Evolutionary conservation across 2,888 invertebrate genomes (phyloP).

Genomic region (Pachliopta kotzebuea): DNA sequence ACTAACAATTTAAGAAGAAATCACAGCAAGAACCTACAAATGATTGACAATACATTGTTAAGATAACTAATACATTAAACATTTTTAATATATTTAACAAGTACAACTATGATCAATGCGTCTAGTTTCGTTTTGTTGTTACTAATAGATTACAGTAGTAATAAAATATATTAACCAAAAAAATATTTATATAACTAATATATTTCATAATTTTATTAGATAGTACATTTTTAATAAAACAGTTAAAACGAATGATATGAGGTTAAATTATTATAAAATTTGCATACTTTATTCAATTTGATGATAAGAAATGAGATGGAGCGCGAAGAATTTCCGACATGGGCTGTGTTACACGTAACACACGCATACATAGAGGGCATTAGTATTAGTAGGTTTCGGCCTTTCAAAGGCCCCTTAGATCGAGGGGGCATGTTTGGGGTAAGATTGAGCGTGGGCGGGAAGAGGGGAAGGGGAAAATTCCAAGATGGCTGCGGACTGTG

Average conservation of each 20-base stretch:
- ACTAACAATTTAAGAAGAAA: too few relatives aligned
- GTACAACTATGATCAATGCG: too few relatives aligned
- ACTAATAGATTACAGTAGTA: too few relatives aligned
- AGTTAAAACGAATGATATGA: neutral
- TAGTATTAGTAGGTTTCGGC: conserved; percentile 79
- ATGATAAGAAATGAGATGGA: conserved; percentile 35
- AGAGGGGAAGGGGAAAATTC: conserved; percentile 59
- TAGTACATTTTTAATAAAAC: neutral
- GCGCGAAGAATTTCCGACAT: conserved; percentile 47
- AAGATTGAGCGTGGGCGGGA: conserved; percentile 72
- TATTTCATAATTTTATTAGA: too few relatives aligned
- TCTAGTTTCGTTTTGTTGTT: too few relatives aligned
- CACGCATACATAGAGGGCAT: conserved; percentile 65
- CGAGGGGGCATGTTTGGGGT: conserved; percentile 75
- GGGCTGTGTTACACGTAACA: conserved; percentile 42
- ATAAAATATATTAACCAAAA: too few relatives aligned
- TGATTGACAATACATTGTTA: too few relatives aligned
- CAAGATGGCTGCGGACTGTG: conserved; percentile 77
- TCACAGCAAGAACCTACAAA: too few relatives aligned
- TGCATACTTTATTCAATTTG: neutral
- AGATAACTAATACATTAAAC: too few relatives aligned
- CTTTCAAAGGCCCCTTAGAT: conserved; percentile 76
- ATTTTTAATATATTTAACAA: too few relatives aligned
- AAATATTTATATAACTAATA: too few relatives aligned
- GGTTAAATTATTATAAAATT: neutral